Evolutionary conservation across 2,113 vertebrate species (phyloP), one percentile per base, ranked within the genome.

Genomic region (Thomomys bottae): DNA sequence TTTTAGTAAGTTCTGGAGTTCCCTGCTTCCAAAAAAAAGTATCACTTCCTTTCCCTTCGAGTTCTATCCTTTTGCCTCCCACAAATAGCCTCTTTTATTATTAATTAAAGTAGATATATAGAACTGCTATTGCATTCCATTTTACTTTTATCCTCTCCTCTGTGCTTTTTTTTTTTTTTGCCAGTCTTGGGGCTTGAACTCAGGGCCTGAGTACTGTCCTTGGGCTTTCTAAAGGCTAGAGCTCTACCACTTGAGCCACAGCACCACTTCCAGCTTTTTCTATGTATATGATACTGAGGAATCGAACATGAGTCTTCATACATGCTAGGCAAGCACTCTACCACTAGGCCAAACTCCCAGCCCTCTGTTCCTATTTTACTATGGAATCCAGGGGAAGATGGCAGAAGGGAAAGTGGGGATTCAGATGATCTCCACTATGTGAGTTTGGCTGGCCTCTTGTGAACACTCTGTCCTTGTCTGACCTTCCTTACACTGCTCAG

Each of bases 81-180:
- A 72, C 3, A 18, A 18, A 79, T 28, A 28, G 6, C 66, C 81
- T 18, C 63, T 88, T 11, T 0, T 32, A 34, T 2, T 42, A 28
- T 71, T 92, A 66, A 42, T 84, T 85, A 63, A 15, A 3, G 1
- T 14, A 90, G 67, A 86, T 89, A 45, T 0, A 1, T 24, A 73
- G 30, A 72, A 79, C 32, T 87, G 66, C 28, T n/a, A 83, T 92
- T 67, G 5, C 36, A 36, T 64, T 45, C 63, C 9, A 0, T 88
- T 82, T 82, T 42, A 4, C 20, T 49, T 81, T 4, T 0, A 1
- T 2, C 8, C 11, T 18, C 12, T 11, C 9, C 32, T 28, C 34
- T 30, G 4, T 23, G 6, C 7, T 7, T 15, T 0, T 30, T 0
- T n/a, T n/a, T n/a, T n/a, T n/a, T n/a, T n/a, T n/a, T n/a, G n/a